These are phyloP conservation scores for Triplophysa tibetana DNA, from an alignment of 2,113 vertebrate genomes.

Conservation along the genomic window DNA sequence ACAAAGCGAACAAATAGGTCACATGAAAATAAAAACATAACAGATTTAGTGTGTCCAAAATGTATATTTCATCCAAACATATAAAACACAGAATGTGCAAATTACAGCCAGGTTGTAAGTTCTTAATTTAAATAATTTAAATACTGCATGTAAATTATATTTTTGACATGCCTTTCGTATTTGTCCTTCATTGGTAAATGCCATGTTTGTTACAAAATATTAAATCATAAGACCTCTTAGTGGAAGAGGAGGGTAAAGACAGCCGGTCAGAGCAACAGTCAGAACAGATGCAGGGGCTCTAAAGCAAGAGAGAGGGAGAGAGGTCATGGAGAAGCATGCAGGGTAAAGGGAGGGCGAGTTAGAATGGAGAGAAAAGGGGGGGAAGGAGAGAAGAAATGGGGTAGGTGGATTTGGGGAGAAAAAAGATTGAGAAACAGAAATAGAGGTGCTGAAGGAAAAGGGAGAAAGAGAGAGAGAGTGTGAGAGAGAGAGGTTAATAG, in stretches of 20 bases:
- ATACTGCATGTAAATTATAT: no score
- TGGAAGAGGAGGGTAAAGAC: no score
- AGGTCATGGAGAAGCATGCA: slow-evolving; percentile 56
- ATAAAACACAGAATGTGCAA: no score
- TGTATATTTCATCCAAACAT: no score
- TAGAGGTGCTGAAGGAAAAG: slow-evolving; percentile 25
- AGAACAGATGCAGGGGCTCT: slow-evolving; percentile 29
- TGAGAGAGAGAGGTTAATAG: slow-evolving; percentile 86
- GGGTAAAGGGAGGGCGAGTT: slow-evolving; percentile 16
- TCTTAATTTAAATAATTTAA: no score
- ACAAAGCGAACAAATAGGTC: no score
- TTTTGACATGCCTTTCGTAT: slow-evolving; percentile 1
- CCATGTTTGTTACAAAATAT: neutral
- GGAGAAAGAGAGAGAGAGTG: slow-evolving; percentile 29
- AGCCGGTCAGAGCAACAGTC: slow-evolving; percentile 27
- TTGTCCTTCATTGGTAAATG: neutral
- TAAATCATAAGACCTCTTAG: no score
- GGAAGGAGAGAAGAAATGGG: slow-evolving; percentile 18
- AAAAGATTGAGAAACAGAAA: slow-evolving; percentile 40
- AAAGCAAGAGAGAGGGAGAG: neutral
- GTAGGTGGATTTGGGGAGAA: slow-evolving; percentile 24
- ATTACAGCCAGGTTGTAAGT: no score
- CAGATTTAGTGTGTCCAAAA: no score
- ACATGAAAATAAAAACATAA: no score
- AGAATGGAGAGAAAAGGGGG: slow-evolving; percentile 10